A percentile compares a stretch with the other conserved stretches of the same genome.
Evolutionary conservation across 2,113 vertebrate species (phyloP).

Genomic region (Tiliqua scincoides): DNA sequence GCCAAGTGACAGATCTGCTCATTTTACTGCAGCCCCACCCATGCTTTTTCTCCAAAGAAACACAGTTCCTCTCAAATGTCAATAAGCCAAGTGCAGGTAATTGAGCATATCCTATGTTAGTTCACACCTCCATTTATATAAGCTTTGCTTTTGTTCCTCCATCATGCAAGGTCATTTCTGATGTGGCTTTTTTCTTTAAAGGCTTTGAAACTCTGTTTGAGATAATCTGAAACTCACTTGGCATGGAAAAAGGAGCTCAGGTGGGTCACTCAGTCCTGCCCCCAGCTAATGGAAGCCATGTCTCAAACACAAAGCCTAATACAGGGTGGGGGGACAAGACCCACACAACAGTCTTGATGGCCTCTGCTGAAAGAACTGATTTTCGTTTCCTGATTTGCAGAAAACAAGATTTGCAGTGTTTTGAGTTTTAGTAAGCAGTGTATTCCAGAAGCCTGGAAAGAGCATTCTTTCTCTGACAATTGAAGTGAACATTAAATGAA

Average conservation of each 20-base stretch:
- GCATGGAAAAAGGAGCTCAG: not conserved
- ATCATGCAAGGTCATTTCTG: slow-evolving; percentile 59
- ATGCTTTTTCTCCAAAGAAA: not conserved
- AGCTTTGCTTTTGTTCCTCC: slow-evolving; percentile 36
- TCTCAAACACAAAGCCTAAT: slow-evolving; percentile 48
- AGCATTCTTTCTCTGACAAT: slow-evolving; percentile 57
- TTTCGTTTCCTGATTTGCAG: slow-evolving; percentile 48
- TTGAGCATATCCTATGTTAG: slow-evolving; percentile 42
- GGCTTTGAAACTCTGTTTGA: slow-evolving; percentile 53
- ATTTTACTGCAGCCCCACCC: not conserved
- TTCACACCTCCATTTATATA: slow-evolving; percentile 42
- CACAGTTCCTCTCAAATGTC: slow-evolving; percentile 8
- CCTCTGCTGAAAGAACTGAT: slow-evolving; percentile 41
- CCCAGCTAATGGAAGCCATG: slow-evolving; percentile 51
- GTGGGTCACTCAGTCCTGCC: slow-evolving; percentile 36
- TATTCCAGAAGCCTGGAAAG: slow-evolving; percentile 55
- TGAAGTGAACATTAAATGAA: slow-evolving; percentile 69
- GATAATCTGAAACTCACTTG: slow-evolving; percentile 19
- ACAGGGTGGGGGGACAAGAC: slow-evolving; percentile 7
- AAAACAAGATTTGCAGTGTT: slow-evolving; percentile 26
- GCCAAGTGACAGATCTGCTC: not conserved
- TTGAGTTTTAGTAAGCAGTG: slow-evolving; percentile 58
- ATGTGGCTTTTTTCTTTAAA: slow-evolving; percentile 49
- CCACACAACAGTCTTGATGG: slow-evolving; percentile 7
- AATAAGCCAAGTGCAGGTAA: slow-evolving; percentile 52